Base-by-base conservation (phyloP, 2,113 vertebrate genomes). In the Amphiprion percula region DNA sequence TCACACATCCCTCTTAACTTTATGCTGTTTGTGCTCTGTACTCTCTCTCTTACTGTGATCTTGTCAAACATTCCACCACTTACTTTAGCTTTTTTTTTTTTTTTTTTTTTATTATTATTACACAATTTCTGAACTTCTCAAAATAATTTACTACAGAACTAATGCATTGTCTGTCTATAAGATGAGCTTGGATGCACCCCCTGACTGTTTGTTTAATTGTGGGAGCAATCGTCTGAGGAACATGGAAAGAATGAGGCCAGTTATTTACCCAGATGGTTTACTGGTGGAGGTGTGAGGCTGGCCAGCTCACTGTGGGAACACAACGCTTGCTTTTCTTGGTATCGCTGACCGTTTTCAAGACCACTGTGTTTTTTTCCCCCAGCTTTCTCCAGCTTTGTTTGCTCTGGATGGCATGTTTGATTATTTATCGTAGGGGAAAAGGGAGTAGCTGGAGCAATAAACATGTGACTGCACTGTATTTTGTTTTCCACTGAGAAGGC, bases 351-450 rank as follows among this genome's bases (percentile, higher is more conserved):
- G 92, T 94, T 95, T 96, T 97, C 95, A 95, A 96, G 95, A 95
- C 95, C 95, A 93, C 95, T 94, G 94, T 91, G 94, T 95, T 90
- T 88, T 87, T 86, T 93, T 94, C 93, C 95, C 95, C 93, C 94
- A 88, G 94, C 96, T 95, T 90, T 92, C 89, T 82, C 80, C 89
- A 81, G 80, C 95, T 96, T 96, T 97, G 97, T 97, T 99, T 97
- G 96, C 96, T 97, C 96, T 98, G 96, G 97, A 98, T 96, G 95
- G 95, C 95, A 95, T 94, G 95, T 97, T 96, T 97, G 96, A 97
- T 99, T 98, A 98, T 98, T 97, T 99, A 97, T 98, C 96, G 96
- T 96, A 96, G 97, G 95, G 95, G 95, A 94, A 96, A 89, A 96
- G 96, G 97, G 96, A 97, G 96, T 96, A 95, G 96, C 95, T 95